phyloP scores from a whole-genome alignment of 2,888 invertebrate species.

The Dendrolimus pini region DNA sequence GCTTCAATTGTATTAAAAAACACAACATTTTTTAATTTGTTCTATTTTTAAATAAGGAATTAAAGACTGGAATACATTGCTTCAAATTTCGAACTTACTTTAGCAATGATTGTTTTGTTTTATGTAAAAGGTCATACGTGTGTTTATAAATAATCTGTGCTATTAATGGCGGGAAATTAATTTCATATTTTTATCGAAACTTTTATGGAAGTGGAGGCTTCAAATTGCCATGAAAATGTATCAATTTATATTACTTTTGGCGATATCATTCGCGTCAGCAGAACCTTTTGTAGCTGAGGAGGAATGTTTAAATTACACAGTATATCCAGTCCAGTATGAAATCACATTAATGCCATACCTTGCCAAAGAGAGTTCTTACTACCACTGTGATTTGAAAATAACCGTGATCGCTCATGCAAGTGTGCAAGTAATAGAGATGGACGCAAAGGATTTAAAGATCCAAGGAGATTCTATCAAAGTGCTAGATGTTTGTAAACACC shows the following conservation, averaged over 20 bases:
- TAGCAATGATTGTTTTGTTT: too few relatives aligned
- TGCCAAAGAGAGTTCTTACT: constrained; percentile 37
- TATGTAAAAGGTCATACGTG: too few relatives aligned
- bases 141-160: background rate
- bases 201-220: background rate
- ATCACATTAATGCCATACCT: constrained; percentile 49
- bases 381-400: constrained; percentile 53
- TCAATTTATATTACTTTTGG: background rate
- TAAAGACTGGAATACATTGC: too few relatives aligned
- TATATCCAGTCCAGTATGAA: constrained; percentile 66
- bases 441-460: constrained; percentile 49
- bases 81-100: too few relatives aligned
- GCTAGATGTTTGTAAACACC: constrained; percentile 24
- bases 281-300: constrained; percentile 35
- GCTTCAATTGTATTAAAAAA: too few relatives aligned
- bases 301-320: constrained; percentile 64
- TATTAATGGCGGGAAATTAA: background rate
- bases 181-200: background rate
- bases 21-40: too few relatives aligned
- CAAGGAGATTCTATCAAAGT: constrained; percentile 41
- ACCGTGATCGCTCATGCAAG: constrained; percentile 56
- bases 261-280: background rate
- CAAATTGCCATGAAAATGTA: constrained; percentile 4
- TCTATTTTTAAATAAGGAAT: too few relatives aligned
- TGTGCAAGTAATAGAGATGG: constrained; percentile 47